Conservation (phyloP, 2,113 vertebrate genomes). For the Datnioides undecimradiatus region DNA sequence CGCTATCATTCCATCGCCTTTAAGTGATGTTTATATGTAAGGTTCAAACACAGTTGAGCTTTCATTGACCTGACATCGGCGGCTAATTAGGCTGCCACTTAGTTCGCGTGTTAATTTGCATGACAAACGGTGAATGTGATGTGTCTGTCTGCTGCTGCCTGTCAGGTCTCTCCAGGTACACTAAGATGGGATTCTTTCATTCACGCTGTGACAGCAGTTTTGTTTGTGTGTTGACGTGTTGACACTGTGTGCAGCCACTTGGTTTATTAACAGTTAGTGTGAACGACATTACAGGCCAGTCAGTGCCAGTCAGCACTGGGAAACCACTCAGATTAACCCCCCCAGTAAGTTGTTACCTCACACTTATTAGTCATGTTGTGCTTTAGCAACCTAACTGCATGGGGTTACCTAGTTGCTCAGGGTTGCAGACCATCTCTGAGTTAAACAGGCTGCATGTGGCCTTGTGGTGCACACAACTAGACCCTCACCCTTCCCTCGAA, state of each 20-base stretch:
- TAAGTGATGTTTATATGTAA: no score
- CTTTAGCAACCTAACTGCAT: background rate
- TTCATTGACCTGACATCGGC: fast-evolving
- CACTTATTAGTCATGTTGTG: slow-evolving; percentile 6
- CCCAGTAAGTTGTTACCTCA: slow-evolving; percentile 16
- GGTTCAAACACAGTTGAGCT: no score
- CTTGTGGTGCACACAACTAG: background rate
- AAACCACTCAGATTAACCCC: slow-evolving; percentile 30
- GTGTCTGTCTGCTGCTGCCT: slow-evolving; percentile 9
- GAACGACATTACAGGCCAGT: background rate
- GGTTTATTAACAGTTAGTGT: background rate
- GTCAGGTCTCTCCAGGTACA: slow-evolving; percentile 42
- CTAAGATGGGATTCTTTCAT: background rate
- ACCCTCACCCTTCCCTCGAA: background rate
- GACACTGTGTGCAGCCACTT: background rate
- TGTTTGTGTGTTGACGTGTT: no score
- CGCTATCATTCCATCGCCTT: no score
- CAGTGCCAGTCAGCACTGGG: slow-evolving; percentile 39
- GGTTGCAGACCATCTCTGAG: background rate
- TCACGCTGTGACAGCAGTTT: no score
- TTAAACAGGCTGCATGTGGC: background rate
- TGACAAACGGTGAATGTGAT: no score
- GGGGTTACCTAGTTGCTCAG: background rate
- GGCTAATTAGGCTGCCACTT: background rate
- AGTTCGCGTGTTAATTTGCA: background rate